Evolutionary conservation across 2,797 vertebrate species (phyloP), one percentile per base, ranked within the genome.

Genomic region (Mormyrops attenuatus): DNA sequence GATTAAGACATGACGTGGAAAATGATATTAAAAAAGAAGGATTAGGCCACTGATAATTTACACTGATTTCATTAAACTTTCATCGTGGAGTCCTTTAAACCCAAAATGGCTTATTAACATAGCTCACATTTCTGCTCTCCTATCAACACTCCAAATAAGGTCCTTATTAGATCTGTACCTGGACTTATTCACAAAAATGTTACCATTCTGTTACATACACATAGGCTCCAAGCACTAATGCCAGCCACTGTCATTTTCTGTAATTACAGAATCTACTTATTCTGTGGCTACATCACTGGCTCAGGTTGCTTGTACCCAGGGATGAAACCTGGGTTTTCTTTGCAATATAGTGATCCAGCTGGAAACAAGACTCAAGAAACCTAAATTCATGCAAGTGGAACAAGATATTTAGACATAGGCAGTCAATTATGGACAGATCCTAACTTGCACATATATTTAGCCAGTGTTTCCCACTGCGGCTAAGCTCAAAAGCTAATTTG

Each of bases 31-130:
- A 95, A 94, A 80, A 92, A 92, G 87, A 90, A 89, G 94, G 95
- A 95, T 95, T 95, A 95, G 93, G 92, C 92, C 92, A 94, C 92
- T 92, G 92, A 91, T 93, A 94, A 95, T 95, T 92, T 94, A 93
- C 94, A 93, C 94, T 94, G 94, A 95, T 95, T 94, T 95, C 93
- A 96, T 96, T 95, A 95, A 94, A 94, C 91, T 95, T 96, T 95
- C 94, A 96, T 95, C 94, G 91, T 90, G 91, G 89, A 88, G 91
- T 90, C 90, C 90, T 90, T 94, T 95, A 95, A 95, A 95, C 94
- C 94, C 94, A 91, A 92, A 95, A 95, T 95, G 95, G 93, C 93
- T 95, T 94, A 95, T 95, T 95, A 95, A 93, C 92, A 94, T 89
- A 0, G 91, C 91, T 94, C 94, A 92, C 94, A 92, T 94, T 93